A percentile compares a stretch with the other conserved stretches of the same genome.
phyloP scores from a whole-genome alignment of 2,888 invertebrate species.

The Lasioglossum leucozonium region DNA sequence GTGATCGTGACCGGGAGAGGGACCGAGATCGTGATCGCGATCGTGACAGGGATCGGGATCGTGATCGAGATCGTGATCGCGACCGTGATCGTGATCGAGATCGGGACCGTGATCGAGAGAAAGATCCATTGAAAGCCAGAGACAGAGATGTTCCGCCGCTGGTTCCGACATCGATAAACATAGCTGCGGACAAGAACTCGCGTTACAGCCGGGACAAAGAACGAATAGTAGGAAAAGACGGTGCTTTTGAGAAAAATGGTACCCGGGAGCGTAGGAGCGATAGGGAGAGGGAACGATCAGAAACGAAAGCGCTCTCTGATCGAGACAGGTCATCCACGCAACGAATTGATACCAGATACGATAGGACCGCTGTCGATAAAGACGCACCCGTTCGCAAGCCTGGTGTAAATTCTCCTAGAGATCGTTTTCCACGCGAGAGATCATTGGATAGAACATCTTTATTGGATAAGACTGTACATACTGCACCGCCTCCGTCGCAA shows the following conservation, averaged over 20 bases:
- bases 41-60: conserved; percentile 74
- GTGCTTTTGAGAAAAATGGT: conserved; percentile 70
- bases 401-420: conserved; percentile 84
- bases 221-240: conserved; percentile 64
- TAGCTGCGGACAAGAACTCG: conserved; percentile 69
- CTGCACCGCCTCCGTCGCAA: conserved; percentile 46
- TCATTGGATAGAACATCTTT: conserved; percentile 85
- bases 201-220: conserved; percentile 77
- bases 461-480: conserved; percentile 62
- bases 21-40: conserved; percentile 81
- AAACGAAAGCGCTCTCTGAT: conserved; percentile 66
- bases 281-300: conserved; percentile 76
- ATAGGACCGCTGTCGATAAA: conserved; percentile 75
- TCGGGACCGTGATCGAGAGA: conserved; percentile 69
- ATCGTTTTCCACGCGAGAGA: conserved; percentile 86
- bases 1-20: conserved; percentile 68
- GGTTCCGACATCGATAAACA: conserved; percentile 55
- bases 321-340: conserved; percentile 68
- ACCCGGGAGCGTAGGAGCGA: conserved; percentile 76
- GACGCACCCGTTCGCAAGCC: conserved; percentile 73
- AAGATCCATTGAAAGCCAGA: conserved; percentile 65
- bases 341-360: conserved; percentile 77
- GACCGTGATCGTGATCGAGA: conserved; percentile 71
- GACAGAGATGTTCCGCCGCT: conserved; percentile 64
- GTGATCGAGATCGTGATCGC: conserved; percentile 70